These are phyloP conservation scores for Eupithecia centaureata DNA, from an alignment of 2,888 invertebrate species.

Conservation along the genomic window DNA sequence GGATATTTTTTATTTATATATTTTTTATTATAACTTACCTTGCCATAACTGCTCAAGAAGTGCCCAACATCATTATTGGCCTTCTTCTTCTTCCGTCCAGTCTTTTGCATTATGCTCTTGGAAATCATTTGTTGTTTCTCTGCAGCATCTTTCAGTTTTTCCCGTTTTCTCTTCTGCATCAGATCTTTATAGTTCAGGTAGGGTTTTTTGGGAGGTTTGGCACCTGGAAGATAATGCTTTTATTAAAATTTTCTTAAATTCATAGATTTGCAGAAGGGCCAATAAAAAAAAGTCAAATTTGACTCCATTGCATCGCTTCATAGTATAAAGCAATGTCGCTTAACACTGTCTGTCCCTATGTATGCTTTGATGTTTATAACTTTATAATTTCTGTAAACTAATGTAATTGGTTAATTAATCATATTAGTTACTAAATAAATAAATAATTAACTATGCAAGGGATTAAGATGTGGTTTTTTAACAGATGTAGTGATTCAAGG, in stretches of 20 bases:
- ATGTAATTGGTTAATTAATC: no score
- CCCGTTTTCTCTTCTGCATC: constrained; percentile 83
- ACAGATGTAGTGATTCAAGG: no score
- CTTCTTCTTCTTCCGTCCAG: constrained; percentile 78
- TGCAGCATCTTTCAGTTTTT: constrained; percentile 77
- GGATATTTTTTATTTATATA: no score
- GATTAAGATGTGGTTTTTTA: no score
- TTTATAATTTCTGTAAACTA: no score
- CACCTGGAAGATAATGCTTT: constrained; percentile 79
- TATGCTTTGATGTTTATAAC: no score
- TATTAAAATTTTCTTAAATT: not conserved
- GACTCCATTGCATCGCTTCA: no score
- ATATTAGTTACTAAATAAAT: no score
- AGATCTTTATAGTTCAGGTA: constrained; percentile 90
- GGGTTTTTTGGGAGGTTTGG: constrained; percentile 89
- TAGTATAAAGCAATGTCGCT: not conserved
- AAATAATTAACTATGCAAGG: no score
- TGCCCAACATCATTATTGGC: constrained; percentile 76
- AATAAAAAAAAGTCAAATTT: no score
- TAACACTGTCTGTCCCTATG: no score
- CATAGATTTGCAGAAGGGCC: not conserved
- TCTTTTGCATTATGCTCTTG: constrained; percentile 83
- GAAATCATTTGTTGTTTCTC: constrained; percentile 84
- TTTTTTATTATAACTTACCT: no score
- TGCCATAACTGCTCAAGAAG: constrained; percentile 76